phyloP scores from a whole-genome alignment of 37 sponge, comb jelly and placozoan genomes.

The Cladorhizidae sp. region DNA sequence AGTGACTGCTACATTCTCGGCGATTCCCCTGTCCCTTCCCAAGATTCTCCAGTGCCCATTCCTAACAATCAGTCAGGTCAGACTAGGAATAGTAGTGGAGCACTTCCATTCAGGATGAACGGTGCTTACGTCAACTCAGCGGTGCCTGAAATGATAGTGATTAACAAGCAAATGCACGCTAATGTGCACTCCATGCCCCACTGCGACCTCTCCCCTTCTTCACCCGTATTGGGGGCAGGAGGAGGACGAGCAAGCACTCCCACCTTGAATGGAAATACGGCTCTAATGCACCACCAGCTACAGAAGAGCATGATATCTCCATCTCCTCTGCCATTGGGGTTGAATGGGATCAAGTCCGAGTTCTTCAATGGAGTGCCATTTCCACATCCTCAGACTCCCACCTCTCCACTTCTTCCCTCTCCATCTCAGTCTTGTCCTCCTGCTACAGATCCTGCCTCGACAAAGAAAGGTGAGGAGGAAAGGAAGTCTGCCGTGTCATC shows the following conservation, averaged over 20 bases:
- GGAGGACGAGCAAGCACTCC: neutral
- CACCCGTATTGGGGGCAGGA: no score
- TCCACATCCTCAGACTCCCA: neutral
- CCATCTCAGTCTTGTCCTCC: no score
- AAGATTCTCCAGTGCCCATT: neutral
- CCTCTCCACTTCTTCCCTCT: neutral
- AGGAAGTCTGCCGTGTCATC: neutral
- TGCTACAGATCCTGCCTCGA: neutral
- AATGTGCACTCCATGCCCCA: neutral
- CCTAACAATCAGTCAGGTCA: no score
- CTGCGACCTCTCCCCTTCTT: no score
- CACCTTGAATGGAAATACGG: constrained; percentile 9
- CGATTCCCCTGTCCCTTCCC: constrained; percentile 29
- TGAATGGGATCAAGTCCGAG: neutral
- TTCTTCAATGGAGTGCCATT: neutral
- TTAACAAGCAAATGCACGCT: neutral
- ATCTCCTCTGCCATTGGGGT: neutral
- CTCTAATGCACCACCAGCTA: constrained; percentile 21
- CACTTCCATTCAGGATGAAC: neutral
- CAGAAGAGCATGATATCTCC: constrained; percentile 12
- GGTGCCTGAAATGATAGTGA: neutral
- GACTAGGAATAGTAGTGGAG: no score
- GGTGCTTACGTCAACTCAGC: constrained; percentile 21
- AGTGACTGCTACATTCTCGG: constrained; percentile 45
- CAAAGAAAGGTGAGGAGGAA: neutral